Evolutionary conservation across 1,140 invertebrate genomes (phyloP).

Genomic region (Aphelinus certus): DNA sequence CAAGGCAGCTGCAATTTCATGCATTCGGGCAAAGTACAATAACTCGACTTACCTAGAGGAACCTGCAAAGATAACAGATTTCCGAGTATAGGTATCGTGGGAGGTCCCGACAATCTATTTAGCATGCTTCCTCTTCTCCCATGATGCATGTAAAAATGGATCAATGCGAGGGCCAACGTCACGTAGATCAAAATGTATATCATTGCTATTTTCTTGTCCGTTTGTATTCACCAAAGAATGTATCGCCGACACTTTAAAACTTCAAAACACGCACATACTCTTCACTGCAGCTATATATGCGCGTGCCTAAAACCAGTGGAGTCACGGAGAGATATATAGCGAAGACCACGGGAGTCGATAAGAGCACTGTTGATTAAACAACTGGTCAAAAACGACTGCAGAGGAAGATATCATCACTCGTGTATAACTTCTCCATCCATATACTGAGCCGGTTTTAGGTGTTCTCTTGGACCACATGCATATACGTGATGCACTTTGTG

Average conservation of each 20-base stretch:
- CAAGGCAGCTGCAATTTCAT: too few species aligned
- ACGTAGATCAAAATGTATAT: neutral
- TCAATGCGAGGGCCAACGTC: neutral
- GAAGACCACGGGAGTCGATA: too few species aligned
- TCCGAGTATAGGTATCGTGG: slow-evolving; percentile 45
- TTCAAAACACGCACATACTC: neutral
- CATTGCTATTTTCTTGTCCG: neutral
- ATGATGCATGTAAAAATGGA: slow-evolving; percentile 10
- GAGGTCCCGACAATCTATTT: slow-evolving; percentile 47
- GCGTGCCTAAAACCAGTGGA: neutral
- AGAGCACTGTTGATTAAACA: too few species aligned
- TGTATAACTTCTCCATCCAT: too few species aligned
- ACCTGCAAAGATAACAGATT: slow-evolving; percentile 38
- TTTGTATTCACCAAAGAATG: neutral
- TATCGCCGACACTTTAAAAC: neutral
- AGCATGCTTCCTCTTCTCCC: slow-evolving; percentile 38
- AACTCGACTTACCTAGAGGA: slow-evolving; percentile 32
- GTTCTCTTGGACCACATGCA: too few species aligned
- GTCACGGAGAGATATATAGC: slow-evolving; percentile 19
- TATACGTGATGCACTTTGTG: too few species aligned
- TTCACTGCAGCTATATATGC: neutral
- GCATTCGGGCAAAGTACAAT: too few species aligned
- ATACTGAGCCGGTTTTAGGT: too few species aligned
- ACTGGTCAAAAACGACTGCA: too few species aligned
- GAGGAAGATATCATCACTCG: too few species aligned